Conservation (phyloP, 2,888 invertebrate species). For the Apamea epomidion region DNA sequence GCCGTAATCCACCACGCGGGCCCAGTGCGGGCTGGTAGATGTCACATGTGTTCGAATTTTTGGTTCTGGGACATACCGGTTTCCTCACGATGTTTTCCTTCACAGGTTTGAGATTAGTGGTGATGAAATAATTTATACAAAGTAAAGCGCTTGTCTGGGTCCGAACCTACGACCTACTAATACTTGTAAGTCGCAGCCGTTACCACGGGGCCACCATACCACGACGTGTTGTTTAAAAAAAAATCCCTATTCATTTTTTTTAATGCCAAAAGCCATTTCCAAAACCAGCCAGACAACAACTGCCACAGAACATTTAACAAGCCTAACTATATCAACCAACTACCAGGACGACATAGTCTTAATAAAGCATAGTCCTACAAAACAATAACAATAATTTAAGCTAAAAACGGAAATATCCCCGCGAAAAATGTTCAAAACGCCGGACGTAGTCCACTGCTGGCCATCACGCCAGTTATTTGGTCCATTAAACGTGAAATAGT, state of each 20-base stretch:
- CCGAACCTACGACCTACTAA: no score
- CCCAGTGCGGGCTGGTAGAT: no score
- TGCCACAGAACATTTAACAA: conserved; percentile 45
- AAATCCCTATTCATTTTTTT: background rate
- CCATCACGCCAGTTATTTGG: conserved; percentile 86
- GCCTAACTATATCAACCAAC: conserved; percentile 25
- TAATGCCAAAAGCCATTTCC: background rate
- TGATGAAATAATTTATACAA: no score
- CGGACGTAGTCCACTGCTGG: conserved; percentile 78
- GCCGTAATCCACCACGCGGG: no score
- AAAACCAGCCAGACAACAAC: conserved; percentile 20
- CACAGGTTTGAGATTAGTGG: no score
- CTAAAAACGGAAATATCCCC: conserved; percentile 82
- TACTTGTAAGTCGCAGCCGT: no score
- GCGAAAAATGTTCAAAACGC: conserved; percentile 83
- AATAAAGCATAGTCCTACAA: conserved; percentile 61
- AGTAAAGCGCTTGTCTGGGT: no score
- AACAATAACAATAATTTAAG: conserved; percentile 84
- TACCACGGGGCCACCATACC: no score
- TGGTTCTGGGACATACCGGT: no score
- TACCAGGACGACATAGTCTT: conserved; percentile 60
- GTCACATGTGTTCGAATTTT: no score
- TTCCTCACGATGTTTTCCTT: no score
- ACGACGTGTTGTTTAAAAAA: no score
- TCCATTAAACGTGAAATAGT: conserved; percentile 89